Evolutionary conservation across 2,888 invertebrate species (phyloP).

Genomic region (Campoplex capitator): DNA sequence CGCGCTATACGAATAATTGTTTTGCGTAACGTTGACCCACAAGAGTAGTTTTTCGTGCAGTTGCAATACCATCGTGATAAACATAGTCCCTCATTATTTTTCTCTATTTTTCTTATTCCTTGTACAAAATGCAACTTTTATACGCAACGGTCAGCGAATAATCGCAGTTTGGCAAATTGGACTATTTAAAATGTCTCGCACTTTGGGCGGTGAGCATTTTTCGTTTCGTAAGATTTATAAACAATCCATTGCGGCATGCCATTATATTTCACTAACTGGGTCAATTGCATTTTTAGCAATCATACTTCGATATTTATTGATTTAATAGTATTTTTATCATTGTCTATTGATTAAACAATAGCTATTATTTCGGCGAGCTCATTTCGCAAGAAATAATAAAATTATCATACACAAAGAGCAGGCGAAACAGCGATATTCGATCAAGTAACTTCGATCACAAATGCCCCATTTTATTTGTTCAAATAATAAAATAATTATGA

Average conservation of each 20-base stretch:
- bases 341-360: neutral
- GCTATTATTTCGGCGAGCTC: neutral
- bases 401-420: neutral
- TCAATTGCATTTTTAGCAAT: neutral
- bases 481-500: no score
- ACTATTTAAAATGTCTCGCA: neutral
- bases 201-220: neutral
- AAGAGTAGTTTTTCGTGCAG: constrained; percentile 53
- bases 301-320: neutral
- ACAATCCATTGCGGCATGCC: no score
- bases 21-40: constrained; percentile 55
- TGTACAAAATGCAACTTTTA: constrained; percentile 2
- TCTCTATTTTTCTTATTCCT: constrained; percentile 10
- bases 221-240: constrained; percentile 1
- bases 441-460: no score
- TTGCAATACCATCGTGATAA: constrained; percentile 38
- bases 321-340: neutral
- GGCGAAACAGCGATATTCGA: no score
- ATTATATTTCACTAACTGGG: neutral
- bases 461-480: no score
- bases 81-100: neutral
- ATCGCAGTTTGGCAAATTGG: neutral
- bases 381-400: neutral
- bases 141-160: neutral
- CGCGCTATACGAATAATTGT: constrained; percentile 48